phyloP scores from a whole-genome alignment of 2,888 invertebrate species.

The Altica lythri region DNA sequence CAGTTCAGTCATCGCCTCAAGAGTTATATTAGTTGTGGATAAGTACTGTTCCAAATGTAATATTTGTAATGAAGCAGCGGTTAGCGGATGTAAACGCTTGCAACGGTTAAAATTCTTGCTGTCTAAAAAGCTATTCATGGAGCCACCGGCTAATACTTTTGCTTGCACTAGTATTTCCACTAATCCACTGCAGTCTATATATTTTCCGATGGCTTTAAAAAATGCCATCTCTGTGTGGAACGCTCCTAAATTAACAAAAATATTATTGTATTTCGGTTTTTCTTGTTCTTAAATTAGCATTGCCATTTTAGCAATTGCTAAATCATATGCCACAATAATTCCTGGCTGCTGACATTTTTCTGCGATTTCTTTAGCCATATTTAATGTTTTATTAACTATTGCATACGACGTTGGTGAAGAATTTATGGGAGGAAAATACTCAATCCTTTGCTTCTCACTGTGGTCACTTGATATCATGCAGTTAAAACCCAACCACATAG shows the following conservation, averaged over 20 bases:
- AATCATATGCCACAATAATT: no score
- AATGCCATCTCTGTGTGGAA: slow-evolving; percentile 36
- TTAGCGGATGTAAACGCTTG: no score
- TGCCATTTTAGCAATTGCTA: slow-evolving; percentile 34
- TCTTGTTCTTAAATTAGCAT: slow-evolving; percentile 42
- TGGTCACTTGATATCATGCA: slow-evolving; percentile 31
- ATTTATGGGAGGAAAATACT: slow-evolving; percentile 48
- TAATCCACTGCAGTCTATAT: slow-evolving; percentile 47
- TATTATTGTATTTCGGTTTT: slow-evolving; percentile 43
- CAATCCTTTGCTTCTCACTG: slow-evolving; percentile 35
- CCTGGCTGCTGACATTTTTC: slow-evolving; percentile 11
- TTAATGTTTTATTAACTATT: slow-evolving; percentile 38
- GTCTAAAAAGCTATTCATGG: slow-evolving; percentile 45
- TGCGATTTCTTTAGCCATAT: slow-evolving; percentile 8
- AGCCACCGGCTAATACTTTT: no score
- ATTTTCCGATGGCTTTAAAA: slow-evolving; percentile 49
- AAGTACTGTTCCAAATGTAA: slow-evolving; percentile 47
- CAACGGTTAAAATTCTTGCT: slow-evolving; percentile 44
- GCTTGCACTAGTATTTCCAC: slow-evolving; percentile 45
- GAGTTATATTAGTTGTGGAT: slow-evolving; percentile 12
- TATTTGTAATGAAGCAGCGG: slow-evolving; percentile 38
- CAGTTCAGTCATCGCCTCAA: no score
- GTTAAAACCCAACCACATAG: slow-evolving; percentile 42
- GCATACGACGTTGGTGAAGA: slow-evolving; percentile 43
- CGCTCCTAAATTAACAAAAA: slow-evolving; percentile 30